phyloP scores from a whole-genome alignment of 1,140 invertebrate species.

The Zaprionus vittiger region DNA sequence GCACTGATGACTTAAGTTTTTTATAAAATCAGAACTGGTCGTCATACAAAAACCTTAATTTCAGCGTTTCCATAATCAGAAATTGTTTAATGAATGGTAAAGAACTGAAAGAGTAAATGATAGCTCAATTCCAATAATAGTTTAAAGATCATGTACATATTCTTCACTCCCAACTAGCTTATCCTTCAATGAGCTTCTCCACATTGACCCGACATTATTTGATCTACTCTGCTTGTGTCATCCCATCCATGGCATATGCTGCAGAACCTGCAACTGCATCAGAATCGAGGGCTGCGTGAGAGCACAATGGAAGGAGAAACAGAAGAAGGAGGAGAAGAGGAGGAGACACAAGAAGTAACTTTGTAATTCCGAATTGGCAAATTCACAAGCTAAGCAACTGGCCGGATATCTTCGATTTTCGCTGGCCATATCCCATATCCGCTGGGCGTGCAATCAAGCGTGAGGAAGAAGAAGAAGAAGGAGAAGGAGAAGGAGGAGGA shows the following conservation, averaged over 20 bases:
- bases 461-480: constrained; percentile 17
- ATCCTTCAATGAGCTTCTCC: too few species aligned
- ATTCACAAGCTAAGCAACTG: constrained; percentile 17
- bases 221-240: not conserved
- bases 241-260: not conserved
- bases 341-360: not conserved
- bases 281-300: not conserved
- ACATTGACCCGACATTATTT: too few species aligned
- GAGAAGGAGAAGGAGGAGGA: not conserved
- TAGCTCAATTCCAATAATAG: too few species aligned
- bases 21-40: too few species aligned
- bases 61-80: too few species aligned
- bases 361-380: constrained; percentile 13
- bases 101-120: too few species aligned
- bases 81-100: too few species aligned
- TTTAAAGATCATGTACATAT: too few species aligned
- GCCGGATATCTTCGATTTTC: constrained; percentile 76
- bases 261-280: not conserved
- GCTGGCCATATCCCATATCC: constrained; percentile 67
- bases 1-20: too few species aligned
- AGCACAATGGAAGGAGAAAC: not conserved
- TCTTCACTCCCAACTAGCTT: too few species aligned
- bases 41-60: too few species aligned
- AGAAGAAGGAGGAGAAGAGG: not conserved
- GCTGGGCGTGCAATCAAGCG: constrained; percentile 55